A percentile compares a stretch with the other conserved stretches of the same genome.
phyloP scores from a whole-genome alignment of 2,113 vertebrate genomes.

The Aleadryas rufinucha region DNA sequence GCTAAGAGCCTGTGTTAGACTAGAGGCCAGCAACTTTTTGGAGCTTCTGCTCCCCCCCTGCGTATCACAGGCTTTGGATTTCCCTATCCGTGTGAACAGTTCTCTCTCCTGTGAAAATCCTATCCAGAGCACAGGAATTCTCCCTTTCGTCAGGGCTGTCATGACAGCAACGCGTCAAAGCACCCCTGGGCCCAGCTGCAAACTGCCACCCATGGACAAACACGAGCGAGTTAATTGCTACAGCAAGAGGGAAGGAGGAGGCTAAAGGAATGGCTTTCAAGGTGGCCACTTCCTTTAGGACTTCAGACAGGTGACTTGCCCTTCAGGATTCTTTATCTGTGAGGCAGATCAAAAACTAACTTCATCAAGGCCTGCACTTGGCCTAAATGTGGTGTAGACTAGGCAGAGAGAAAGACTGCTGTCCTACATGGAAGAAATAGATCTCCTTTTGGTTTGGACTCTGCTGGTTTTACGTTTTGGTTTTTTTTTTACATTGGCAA shows the following conservation, averaged over 20 bases:
- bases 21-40: not conserved
- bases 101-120: not conserved
- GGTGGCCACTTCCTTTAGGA: not conserved
- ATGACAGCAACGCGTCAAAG: not conserved
- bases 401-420: not conserved
- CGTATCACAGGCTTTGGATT: not conserved
- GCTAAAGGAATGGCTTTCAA: not conserved
- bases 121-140: not conserved
- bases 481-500: not conserved
- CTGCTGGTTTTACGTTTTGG: not conserved
- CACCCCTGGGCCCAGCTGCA: rapidly evolving
- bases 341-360: not conserved
- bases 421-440: not conserved
- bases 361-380: not conserved
- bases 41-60: not conserved
- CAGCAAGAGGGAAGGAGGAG: not conserved
- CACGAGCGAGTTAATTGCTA: not conserved
- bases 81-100: not conserved
- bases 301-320: not conserved
- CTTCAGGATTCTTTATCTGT: not conserved
- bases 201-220: not conserved
- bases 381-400: not conserved
- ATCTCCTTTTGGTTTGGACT: not conserved
- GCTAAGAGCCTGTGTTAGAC: not conserved
- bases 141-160: rapidly evolving